Evolutionary conservation across 2,113 vertebrate species (phyloP), one percentile per base, ranked within the genome.

Genomic region (Pteropus alecto): DNA sequence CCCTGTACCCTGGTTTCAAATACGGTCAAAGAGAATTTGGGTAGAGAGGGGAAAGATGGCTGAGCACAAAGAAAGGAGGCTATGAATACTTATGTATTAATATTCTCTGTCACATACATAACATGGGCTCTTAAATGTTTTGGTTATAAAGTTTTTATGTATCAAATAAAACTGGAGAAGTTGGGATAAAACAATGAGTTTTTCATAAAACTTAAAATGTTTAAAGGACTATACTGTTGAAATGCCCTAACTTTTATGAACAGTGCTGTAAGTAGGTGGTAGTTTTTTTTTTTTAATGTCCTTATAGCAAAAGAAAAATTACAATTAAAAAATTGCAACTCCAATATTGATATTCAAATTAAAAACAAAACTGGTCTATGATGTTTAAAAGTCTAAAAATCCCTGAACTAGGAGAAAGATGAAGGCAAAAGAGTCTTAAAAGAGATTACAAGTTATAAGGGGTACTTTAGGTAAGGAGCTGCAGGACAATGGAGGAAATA

Each of bases 151-250:
- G 15, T 82, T 85, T 78, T 79, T 74, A 60, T 81, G 87, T 28
- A 33, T 70, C 35, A 96, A 95, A 91, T 38, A 88, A 85, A 82
- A 77, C 56, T 82, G 56, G 78, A 74, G 93, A 93, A 74, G 48
- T 58, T 79, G 51, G 65, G 15, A 67, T 51, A 91, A 76, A 95
- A 18, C 70, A 70, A 19, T 89, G 38, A 73, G 16, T 54, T 95
- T 95, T 73, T 79, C 46, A 67, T 77, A 71, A 81, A 90, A 76
- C 28, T 33, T 48, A 6, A 95, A 84, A 28, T 73, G 41, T 94
- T 82, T 93, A 68, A 88, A 71, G 33, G 82, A 90, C 1, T 82
- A 2, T 70, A n/a, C 10, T 35, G 51, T 48, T 95, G 61, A 94
- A 14, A 92, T 91, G 26, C 46, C 38, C 35, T 43, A 43, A 48